Conservation (phyloP, 2,113 vertebrate genomes). For the Percina caprodes region DNA sequence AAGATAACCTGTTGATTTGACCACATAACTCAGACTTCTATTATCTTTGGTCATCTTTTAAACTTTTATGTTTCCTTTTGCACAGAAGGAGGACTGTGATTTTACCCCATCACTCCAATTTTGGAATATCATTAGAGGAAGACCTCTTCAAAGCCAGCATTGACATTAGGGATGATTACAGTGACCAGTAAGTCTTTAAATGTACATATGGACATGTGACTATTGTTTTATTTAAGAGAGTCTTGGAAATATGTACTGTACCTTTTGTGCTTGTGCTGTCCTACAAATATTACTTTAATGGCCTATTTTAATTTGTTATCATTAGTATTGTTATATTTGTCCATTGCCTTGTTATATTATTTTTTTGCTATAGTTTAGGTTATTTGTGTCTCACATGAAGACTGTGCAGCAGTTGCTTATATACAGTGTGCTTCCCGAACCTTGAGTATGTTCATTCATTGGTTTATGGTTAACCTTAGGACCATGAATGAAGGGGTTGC, state of each 20-base stretch:
- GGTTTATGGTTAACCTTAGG: not conserved
- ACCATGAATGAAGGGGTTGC: constrained; percentile 17
- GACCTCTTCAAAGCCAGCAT: not conserved
- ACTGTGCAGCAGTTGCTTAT: not conserved
- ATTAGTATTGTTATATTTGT: not conserved
- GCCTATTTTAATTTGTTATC: no score
- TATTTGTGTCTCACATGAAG: not conserved
- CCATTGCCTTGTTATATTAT: not conserved
- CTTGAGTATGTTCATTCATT: not conserved
- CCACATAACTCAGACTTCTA: not conserved
- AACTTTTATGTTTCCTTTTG: no score
- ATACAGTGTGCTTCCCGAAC: not conserved
- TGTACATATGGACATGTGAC: not conserved
- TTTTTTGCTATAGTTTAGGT: not conserved
- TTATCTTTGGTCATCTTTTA: no score
- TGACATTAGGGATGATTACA: not conserved
- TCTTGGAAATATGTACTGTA: not conserved
- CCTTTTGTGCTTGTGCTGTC: not conserved
- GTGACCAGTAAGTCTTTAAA: not conserved
- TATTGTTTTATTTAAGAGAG: not conserved
- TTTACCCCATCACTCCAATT: not conserved
- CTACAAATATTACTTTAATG: not conserved
- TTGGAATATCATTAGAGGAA: not conserved
- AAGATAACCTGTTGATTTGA: not conserved
- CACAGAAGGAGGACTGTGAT: not conserved